Base-by-base conservation (phyloP, 2,888 invertebrate genomes). In the Drosophila borealis region DNA sequence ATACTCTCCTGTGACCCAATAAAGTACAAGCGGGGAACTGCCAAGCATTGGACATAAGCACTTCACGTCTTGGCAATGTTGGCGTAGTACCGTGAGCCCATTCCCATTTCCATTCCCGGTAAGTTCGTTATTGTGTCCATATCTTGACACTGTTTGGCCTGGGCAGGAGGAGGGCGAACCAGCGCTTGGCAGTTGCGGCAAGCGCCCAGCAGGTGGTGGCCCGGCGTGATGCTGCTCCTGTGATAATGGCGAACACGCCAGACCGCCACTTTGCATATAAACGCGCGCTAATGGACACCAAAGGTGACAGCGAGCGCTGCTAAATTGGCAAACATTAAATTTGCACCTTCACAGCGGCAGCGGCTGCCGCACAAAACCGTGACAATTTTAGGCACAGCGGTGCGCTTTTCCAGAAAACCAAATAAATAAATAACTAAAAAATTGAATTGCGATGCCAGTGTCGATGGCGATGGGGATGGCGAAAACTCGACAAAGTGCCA, bases 321-420 rank as follows among this genome's bases (percentile, higher is more conserved):
- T 89, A 90, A 88, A 89, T 88, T 88, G 89, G 88, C 89, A 89
- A 88, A 89, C 87, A 88, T 81, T 89, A 88, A 88, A 89, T 88
- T 85, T 85, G 89, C 89, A 88, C 85, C 89, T 87, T 81, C 81
- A 70, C 73, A 80, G 86, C 70, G 67, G 39, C 69, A 68, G 53
- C 10, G 39, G 41, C 50, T 17, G 44, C 36, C 33, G 25, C 45
- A 34, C 67, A 78, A 68, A 88, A 75, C 88, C 85, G 85, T 85
- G 85, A 89, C 89, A 85, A 87, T 85, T 84, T 85, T 81, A 74
- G 78, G 85, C 85, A 87, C 85, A 85, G 85, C 89, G 84, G 89
- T 86, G 87, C 71, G 72, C 85, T 88, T 85, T 85, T 88, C 70
- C 84, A 83, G 84, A 88, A 88, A 79, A 51, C 37, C 50, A 55